Evolutionary conservation across 2,888 invertebrate genomes (phyloP), one percentile per base, ranked within the genome.

Genomic region (Ypsolopha sequella): DNA sequence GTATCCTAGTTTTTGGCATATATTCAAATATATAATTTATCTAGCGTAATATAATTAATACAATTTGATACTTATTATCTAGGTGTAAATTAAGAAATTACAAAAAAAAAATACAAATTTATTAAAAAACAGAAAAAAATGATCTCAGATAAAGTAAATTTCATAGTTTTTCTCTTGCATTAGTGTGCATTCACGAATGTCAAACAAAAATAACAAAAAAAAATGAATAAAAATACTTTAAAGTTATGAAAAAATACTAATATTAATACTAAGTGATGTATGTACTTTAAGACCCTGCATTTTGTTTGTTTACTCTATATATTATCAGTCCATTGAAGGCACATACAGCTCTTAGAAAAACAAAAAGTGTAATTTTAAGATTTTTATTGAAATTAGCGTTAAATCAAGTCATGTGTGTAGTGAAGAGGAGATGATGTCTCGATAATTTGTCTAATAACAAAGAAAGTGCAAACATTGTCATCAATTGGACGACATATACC

Each of bases 61-160:
- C n/a, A 51, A 60, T 62, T 65, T 65, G 64, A 69, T 65, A 65
- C 58, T 67, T 70, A 60, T 65, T 62, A 60, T 56, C 59, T 65
- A 62, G 59, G 57, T 58, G 58, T 68, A 73, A 73, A 70, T 57
- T 57, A 61, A 67, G 68, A 76, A 75, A 75, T 68, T 63, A 72
- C 66, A 76, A 76, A 80, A 80, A 74, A 75, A 77, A 52, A 70
- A 64, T 68, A 76, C 64, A 79, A 72, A 75, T 66, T 57, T 62
- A 63, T 60, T 63, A 63, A 60, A 73, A 76, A 76, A 76, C 69
- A 64, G 66, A 80, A 77, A 76, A 79, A 79, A 73, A 73, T 69
- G 80, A 80, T 80, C 80, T 80, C 80, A 74, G 63, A 58, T 65
- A 59, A 59, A 53, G 24, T 24, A 24, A 57, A 60, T 62, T 60